A percentile compares a stretch with the other conserved stretches of the same genome.
phyloP scores from a whole-genome alignment of 2,797 vertebrate genomes.

The Hemibagrus guttatus region DNA sequence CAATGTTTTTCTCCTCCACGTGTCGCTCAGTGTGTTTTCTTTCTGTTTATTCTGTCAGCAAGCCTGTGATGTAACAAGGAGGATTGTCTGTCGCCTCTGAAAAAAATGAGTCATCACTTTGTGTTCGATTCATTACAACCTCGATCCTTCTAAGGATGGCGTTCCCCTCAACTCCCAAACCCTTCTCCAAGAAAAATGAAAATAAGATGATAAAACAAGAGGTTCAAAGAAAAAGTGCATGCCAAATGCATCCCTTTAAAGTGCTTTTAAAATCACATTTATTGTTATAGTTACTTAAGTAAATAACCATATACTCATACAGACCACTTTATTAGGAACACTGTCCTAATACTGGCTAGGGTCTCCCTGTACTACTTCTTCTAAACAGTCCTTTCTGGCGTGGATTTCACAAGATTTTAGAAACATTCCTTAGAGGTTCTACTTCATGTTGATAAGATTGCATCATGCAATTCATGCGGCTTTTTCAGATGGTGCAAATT shows the following conservation, averaged over 20 bases:
- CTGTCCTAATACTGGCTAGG: background rate
- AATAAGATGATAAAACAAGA: background rate
- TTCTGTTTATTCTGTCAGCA: conserved; percentile 1
- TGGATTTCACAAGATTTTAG: background rate
- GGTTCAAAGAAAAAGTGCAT: background rate
- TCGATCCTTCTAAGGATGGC: background rate
- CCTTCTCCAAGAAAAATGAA: background rate
- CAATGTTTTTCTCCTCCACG: conserved; percentile 27
- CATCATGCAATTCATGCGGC: background rate
- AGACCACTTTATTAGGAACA: background rate
- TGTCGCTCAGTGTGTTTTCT: conserved; percentile 21
- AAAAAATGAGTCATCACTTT: background rate
- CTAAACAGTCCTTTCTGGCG: background rate
- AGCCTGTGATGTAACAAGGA: background rate
- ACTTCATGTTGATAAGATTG: background rate
- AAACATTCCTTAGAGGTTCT: background rate
- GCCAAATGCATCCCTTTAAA: background rate
- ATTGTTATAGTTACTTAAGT: background rate
- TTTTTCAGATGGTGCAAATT: background rate
- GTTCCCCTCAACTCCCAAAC: background rate
- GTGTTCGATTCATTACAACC: background rate
- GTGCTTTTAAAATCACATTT: background rate
- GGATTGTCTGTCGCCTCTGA: background rate
- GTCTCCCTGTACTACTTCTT: background rate
- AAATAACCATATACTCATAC: background rate